Evolutionary conservation across 2,888 invertebrate genomes (phyloP), one percentile per base, ranked within the genome.

Genomic region (Hermaeophaga mercurialis): DNA sequence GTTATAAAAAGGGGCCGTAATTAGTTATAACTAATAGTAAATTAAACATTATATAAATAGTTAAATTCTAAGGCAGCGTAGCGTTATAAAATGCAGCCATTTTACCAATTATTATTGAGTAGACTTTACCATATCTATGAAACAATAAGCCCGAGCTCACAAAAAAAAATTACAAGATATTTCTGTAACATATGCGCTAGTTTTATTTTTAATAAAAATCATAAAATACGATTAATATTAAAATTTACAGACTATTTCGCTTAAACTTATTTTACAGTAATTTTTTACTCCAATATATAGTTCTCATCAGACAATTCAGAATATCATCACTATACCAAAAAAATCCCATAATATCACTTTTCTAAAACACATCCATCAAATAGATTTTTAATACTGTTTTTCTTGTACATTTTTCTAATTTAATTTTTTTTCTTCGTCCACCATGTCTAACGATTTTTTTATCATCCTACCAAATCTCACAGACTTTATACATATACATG

Each of bases 291-390:
- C 12, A 36, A 44, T 46, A 19, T 19, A 45, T 7, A 46, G 28
- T 48, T 38, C 39, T 38, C 22, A 15, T 38, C 38, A 17, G 48
- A 48, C 17, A 36, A 39, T 39, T 38, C 28, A 38, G 14, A 17
- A 33, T 34, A 26, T 48, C 18, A 38, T 38, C 26, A 38, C 17
- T 39, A 26, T 48, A 26, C 38, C 17, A 48, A 48, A 17, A 38
- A 9, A 22, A 22, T 26, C 28, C 28, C 11, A 14, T 48, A 28
- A 48, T 48, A 48, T 48, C 48, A 48, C 48, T 26, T 38, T 24
- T 24, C 48, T 28, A 48, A 24, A 36, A 17, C 26, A 48, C 48
- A 26, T 38, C 17, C 36, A 24, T 36, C n/a, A 45, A 15, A 15
- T 26, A 28, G 17, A 45, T 44, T 15, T 9, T 47, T 38, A 38